A percentile compares a stretch with the other conserved stretches of the same genome.
Evolutionary conservation across 2,888 invertebrate genomes (phyloP).

Genomic region (Phyllotreta striolata): DNA sequence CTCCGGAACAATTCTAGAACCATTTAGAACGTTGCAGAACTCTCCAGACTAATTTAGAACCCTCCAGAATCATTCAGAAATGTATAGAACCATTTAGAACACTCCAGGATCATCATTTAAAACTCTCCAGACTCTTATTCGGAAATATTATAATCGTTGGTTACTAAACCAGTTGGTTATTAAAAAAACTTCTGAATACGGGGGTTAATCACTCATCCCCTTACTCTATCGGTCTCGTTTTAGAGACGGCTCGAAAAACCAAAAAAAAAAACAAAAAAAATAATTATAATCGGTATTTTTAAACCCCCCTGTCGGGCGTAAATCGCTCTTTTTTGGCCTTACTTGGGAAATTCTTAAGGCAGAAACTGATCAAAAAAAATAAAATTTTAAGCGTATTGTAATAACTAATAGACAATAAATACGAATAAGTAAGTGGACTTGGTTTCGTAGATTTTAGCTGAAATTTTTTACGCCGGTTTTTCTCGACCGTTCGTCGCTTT

Average conservation of each 20-base stretch:
- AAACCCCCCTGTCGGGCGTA: not conserved
- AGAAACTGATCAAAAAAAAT: conserved; percentile 36
- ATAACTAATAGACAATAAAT: conserved; percentile 41
- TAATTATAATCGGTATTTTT: conserved; percentile 2
- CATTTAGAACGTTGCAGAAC: too few species aligned
- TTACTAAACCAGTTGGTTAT: too few species aligned
- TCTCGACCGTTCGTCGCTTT: conserved; percentile 8
- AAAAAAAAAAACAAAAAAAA: not conserved
- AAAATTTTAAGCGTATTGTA: conserved; percentile 39
- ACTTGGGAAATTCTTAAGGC: conserved; percentile 28
- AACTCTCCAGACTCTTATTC: too few species aligned
- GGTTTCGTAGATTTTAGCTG: conserved; percentile 28
- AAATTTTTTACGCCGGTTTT: conserved; percentile 25
- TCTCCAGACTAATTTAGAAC: too few species aligned
- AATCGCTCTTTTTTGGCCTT: conserved; percentile 29
- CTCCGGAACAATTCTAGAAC: too few species aligned
- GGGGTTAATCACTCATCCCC: too few species aligned
- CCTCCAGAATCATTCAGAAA: too few species aligned
- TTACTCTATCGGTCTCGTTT: conserved; percentile 25
- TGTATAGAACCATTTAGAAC: too few species aligned
- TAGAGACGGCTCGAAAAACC: conserved; percentile 12
- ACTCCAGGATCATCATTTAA: too few species aligned
- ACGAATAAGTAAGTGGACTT: conserved; percentile 26
- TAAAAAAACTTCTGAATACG: too few species aligned
- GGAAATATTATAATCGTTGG: too few species aligned